These are phyloP conservation scores for Geopemphigus sp. DNA, from an alignment of 1,140 invertebrate genomes.

Conservation along the genomic window DNA sequence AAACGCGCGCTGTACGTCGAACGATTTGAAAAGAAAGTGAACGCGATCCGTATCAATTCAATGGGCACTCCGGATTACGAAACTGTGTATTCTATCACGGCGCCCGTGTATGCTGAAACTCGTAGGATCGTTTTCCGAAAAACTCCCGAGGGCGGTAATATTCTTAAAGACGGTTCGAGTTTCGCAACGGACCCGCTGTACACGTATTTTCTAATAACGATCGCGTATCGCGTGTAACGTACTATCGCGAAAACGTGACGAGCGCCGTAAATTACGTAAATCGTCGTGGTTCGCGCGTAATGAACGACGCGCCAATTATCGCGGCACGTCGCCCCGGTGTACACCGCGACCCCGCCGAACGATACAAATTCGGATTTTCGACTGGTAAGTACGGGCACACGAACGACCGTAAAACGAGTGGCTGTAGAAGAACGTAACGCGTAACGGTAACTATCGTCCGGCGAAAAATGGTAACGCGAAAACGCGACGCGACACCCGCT, in stretches of 20 bases:
- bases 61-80: neutral
- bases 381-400: too few relatives aligned
- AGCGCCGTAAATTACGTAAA: conserved; percentile 20
- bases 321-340: neutral
- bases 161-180: neutral
- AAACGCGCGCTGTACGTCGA: too few relatives aligned
- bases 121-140: conserved; percentile 1
- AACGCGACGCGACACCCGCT: too few relatives aligned
- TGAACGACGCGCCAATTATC: neutral
- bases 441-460: too few relatives aligned
- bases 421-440: too few relatives aligned
- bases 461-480: too few relatives aligned
- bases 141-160: neutral
- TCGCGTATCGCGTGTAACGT: too few relatives aligned
- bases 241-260: too few relatives aligned
- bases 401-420: too few relatives aligned
- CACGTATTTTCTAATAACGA: neutral
- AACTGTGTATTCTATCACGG: neutral
- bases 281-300: neutral
- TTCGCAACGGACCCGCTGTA: neutral
- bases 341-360: too few relatives aligned
- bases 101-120: neutral
- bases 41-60: neutral
- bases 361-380: too few relatives aligned
- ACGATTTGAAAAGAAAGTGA: neutral